Base-by-base conservation (phyloP, 2,797 vertebrate genomes). In the Melanotaenia nigrans region DNA sequence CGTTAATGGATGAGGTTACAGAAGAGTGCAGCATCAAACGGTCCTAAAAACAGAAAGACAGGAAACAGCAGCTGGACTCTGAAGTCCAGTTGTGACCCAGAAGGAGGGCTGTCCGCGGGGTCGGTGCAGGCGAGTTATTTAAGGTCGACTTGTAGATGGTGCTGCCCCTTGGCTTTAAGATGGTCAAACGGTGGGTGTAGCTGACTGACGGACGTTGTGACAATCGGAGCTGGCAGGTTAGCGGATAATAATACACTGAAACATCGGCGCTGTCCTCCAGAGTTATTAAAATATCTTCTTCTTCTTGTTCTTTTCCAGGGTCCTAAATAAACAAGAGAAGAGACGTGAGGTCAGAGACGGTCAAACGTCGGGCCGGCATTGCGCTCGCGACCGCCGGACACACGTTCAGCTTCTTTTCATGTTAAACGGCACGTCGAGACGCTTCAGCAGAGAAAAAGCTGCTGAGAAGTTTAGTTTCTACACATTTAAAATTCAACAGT, bases 261-360 rank as follows among this genome's bases (percentile, higher is more conserved):
- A 75, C 42, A 85, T 92, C 88, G 91, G 92, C 94, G 93, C 65
- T 65, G 49, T 94, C 91, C 86, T 79, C 71, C 81, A 86, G 84
- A 86, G 42, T 71, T 90, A 93, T 96, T 97, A 98, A 92, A 98
- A 98, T 90, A 97, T 98, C 94, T 97, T 97, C 95, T 98, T 99
- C 94, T 98, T 99, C 93, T 98, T 98, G 93, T 97, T 97, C 94
- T 99, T 99, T 94, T 99, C 97, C 96, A 99, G 95, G 90, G 97
- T 99, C 93, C 97, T 98, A 85, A 57, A 58, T 47, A 49, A 33
- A 70, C 3, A 28, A 32, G 30, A 30, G n/a, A 10, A 60, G 10
- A 74, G 54, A 65, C 40, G 14, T 11, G 2, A 42, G 4, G 40
- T 42, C 40, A 42, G 40, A 16, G 40, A 10, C 3, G 12, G 36